A percentile compares a stretch with the other conserved stretches of the same genome.
Evolutionary conservation across 2,113 vertebrate genomes (phyloP).

Genomic region (Thamnaconus septentrionalis): DNA sequence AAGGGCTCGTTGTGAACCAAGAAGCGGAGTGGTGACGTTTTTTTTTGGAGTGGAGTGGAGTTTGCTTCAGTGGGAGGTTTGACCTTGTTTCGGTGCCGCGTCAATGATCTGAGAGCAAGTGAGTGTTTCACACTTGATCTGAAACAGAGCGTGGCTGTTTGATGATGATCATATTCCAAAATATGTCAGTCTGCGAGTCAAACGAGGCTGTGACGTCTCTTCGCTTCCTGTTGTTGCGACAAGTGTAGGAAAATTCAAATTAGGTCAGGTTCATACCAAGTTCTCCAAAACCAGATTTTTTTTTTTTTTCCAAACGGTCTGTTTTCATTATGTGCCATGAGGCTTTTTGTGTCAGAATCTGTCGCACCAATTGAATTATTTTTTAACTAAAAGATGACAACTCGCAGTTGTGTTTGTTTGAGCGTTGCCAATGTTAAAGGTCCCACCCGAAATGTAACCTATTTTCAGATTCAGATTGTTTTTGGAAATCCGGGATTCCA

Average conservation of each 20-base stretch:
- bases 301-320: too few species aligned
- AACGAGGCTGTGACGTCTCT: not conserved
- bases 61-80: constrained; percentile 40
- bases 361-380: too few species aligned
- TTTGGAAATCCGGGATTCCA: too few species aligned
- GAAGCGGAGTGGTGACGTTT: too few species aligned
- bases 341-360: too few species aligned
- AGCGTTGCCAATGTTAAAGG: too few species aligned
- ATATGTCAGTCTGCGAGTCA: constrained; percentile 5
- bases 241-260: not conserved
- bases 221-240: not conserved
- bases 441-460: too few species aligned
- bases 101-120: constrained; percentile 41
- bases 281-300: too few species aligned
- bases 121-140: constrained; percentile 8
- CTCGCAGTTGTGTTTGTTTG: too few species aligned
- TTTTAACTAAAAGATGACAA: too few species aligned
- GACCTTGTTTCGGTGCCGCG: constrained; percentile 41
- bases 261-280: not conserved
- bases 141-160: constrained; percentile 17
- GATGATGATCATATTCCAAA: constrained; percentile 7
- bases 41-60: constrained; percentile 40
- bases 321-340: too few species aligned
- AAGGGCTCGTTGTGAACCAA: constrained; percentile 6
- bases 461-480: too few species aligned